Conservation (phyloP, 1,140 invertebrate species). For the Ips typographus region DNA sequence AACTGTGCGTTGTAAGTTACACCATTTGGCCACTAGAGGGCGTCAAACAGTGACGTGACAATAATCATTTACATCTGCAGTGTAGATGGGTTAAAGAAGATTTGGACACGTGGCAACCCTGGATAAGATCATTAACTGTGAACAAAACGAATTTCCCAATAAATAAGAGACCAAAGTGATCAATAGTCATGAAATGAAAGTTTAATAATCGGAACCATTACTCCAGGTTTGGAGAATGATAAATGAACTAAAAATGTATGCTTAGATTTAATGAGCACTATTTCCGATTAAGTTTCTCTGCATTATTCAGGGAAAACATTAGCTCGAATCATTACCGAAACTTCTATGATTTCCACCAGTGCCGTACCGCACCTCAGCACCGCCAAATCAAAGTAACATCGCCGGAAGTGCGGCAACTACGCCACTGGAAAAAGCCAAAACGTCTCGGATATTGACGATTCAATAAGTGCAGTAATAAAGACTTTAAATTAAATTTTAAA, state of each 20-base stretch:
- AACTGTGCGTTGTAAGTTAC: too few species aligned
- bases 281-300: constrained; percentile 42
- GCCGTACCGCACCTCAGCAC: neutral
- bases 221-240: constrained; percentile 18
- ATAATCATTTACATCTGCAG: too few species aligned
- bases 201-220: constrained; percentile 31
- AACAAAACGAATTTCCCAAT: neutral
- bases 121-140: too few species aligned
- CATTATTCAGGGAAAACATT: constrained; percentile 44
- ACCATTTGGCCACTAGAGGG: too few species aligned
- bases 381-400: too few species aligned
- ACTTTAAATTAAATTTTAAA: constrained; percentile 35
- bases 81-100: too few species aligned
- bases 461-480: constrained; percentile 35
- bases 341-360: constrained; percentile 29
- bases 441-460: constrained; percentile 33
- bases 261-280: constrained; percentile 44
- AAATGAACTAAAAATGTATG: constrained; percentile 37
- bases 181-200: constrained; percentile 24
- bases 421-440: neutral
- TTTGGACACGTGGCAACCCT: too few species aligned
- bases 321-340: constrained; percentile 40
- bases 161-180: constrained; percentile 18
- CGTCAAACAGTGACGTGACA: too few species aligned
- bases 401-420: neutral